Evolutionary conservation across 2,113 vertebrate genomes (phyloP).

Genomic region (Verasper variegatus): DNA sequence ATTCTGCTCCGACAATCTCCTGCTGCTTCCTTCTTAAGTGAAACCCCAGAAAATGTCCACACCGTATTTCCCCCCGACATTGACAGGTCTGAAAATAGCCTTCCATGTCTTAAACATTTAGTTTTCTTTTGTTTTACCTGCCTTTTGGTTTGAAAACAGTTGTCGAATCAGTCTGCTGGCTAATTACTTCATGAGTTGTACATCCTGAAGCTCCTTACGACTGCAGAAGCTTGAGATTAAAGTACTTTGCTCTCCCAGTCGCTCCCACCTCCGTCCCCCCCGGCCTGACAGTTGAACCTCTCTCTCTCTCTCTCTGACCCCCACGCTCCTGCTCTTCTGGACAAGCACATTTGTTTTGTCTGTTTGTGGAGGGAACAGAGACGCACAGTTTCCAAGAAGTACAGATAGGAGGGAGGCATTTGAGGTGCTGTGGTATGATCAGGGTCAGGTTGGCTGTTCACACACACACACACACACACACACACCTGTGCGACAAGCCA

Average conservation of each 20-base stretch:
- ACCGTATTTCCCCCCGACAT: no score
- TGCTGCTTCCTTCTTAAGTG: no score
- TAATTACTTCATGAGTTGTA: background rate
- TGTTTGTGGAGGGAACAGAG: slow-evolving; percentile 19
- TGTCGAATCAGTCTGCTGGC: no score
- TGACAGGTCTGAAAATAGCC: no score
- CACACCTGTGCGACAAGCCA: slow-evolving; percentile 21
- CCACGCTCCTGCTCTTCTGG: background rate
- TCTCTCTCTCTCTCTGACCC: slow-evolving; percentile 6
- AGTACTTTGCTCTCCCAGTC: no score
- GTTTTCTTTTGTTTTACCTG: no score
- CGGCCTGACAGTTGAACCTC: background rate
- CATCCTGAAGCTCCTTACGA: background rate
- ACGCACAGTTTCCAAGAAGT: background rate
- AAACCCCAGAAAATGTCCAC: no score
- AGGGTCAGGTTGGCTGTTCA: slow-evolving; percentile 2
- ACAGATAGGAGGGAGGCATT: slow-evolving; percentile 6
- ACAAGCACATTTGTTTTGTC: slow-evolving; percentile 29
- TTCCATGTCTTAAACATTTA: no score
- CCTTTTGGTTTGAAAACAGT: no score
- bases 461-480: slow-evolving; percentile 9
- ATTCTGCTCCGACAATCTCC: no score
- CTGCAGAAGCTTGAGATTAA: no score
- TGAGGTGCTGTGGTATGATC: background rate
- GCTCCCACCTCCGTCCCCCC: background rate